phyloP scores from a whole-genome alignment of 2,113 vertebrate genomes.

The Grammomys surdaster region DNA sequence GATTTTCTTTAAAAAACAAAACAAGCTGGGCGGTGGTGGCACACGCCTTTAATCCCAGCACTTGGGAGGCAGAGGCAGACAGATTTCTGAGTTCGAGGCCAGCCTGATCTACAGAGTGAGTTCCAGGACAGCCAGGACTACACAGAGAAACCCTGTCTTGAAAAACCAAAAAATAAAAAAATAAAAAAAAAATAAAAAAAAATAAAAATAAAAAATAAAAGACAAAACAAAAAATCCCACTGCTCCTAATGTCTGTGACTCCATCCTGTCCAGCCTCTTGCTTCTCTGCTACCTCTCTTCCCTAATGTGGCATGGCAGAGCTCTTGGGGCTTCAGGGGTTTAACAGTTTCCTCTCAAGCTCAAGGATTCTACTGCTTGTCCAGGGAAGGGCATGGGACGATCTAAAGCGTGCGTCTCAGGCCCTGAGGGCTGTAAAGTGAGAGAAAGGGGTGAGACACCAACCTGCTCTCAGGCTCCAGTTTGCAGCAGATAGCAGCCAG shows the following conservation, averaged over 20 bases:
- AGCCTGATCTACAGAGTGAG: no score
- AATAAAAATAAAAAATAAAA: no score
- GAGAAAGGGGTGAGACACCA: background rate
- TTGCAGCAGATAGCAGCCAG: constrained; percentile 96
- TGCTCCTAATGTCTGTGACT: background rate
- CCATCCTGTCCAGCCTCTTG: background rate
- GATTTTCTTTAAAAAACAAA: background rate
- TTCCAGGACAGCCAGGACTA: no score
- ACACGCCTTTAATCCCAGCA: no score
- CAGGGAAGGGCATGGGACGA: background rate
- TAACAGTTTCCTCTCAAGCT: background rate
- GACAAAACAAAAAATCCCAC: no score
- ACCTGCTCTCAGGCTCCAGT: constrained; percentile 96
- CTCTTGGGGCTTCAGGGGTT: background rate
- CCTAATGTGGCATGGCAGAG: background rate
- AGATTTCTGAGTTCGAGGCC: no score
- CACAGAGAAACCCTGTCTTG: no score
- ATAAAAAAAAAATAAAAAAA: no score
- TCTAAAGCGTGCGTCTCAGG: background rate
- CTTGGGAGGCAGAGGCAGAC: no score
- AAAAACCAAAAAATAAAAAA: no score
- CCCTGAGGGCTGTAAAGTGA: background rate
- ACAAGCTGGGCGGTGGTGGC: no score
- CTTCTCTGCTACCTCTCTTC: background rate
- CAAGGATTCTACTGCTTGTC: background rate